Conservation (phyloP, 2,113 vertebrate genomes). For the Cyprinodon brontotheroides region DNA sequence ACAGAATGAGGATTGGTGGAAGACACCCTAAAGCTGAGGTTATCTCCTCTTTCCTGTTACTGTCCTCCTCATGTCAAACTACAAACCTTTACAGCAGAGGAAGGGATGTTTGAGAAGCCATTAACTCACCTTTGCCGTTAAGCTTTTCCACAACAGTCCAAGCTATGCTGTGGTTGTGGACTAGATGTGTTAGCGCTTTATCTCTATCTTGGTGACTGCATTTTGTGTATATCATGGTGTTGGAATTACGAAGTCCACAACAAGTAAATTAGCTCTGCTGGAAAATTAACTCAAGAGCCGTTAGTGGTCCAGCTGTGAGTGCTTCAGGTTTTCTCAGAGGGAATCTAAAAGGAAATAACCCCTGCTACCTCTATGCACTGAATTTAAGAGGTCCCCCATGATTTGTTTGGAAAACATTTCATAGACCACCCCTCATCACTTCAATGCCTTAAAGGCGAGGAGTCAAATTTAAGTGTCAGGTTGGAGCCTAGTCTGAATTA, state of each 20-base stretch:
- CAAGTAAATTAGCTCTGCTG: constrained; percentile 23
- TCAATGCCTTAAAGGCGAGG: constrained; percentile 18
- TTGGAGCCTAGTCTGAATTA: constrained; percentile 39
- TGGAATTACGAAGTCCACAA: constrained; percentile 12
- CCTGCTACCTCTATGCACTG: constrained; percentile 22
- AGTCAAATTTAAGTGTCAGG: constrained; percentile 47
- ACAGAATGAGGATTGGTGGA: constrained; percentile 58
- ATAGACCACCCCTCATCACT: constrained; percentile 46
- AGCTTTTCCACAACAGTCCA: constrained; percentile 51
- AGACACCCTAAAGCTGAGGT: constrained; percentile 49
- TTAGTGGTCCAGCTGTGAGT: constrained; percentile 60
- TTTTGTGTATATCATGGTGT: constrained; percentile 17
- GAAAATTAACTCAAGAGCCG: constrained; percentile 55
- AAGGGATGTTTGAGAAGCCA: constrained; percentile 47
- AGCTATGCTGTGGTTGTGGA: constrained; percentile 31
- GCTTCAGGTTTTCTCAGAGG: constrained; percentile 59
- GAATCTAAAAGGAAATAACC: constrained; percentile 48
- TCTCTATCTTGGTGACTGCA: background rate
- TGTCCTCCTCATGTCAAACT: constrained; percentile 33
- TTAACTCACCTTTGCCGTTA: constrained; percentile 47
- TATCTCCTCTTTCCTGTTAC: constrained; percentile 19
- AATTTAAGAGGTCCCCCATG: constrained; percentile 59
- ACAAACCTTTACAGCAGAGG: constrained; percentile 22
- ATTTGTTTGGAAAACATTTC: constrained; percentile 68
- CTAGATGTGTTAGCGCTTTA: constrained; percentile 37